Percentiles rank a stretch among this genome's conserved stretches.
phyloP scores from a whole-genome alignment of 2,113 vertebrate species.

The Megaptera novaeangliae region DNA sequence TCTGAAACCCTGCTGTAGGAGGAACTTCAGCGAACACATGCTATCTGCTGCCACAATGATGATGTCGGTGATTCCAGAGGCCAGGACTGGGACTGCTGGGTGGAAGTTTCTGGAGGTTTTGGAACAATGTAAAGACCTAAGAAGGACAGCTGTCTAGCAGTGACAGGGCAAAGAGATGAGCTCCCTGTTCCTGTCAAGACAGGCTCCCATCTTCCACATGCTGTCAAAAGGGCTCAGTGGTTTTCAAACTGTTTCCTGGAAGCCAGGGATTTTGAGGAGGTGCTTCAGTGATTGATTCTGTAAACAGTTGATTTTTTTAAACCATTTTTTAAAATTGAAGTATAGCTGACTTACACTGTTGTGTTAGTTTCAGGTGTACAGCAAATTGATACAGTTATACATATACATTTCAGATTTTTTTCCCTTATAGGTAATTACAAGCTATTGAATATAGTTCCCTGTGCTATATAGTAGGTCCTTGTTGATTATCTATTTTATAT shows the following conservation, averaged over 20 bases:
- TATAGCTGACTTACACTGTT: background rate
- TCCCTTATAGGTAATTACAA: background rate
- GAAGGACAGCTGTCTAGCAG: background rate
- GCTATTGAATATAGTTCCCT: background rate
- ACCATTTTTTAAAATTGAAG: background rate
- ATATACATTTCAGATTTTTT: background rate
- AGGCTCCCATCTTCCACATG: background rate
- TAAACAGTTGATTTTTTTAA: background rate
- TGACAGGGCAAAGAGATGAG: background rate
- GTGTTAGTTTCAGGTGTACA: background rate
- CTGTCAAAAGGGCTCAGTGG: background rate
- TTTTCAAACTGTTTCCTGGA: background rate
- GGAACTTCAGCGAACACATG: background rate
- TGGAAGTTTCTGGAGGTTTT: background rate
- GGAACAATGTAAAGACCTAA: background rate
- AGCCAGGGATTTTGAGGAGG: background rate
- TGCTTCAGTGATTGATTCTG: background rate
- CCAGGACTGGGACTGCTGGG: no score
- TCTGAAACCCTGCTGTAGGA: background rate
- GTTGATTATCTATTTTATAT: background rate
- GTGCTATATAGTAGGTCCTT: background rate
- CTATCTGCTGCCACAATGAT: background rate
- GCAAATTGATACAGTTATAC: background rate
- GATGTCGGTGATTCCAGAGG: background rate
- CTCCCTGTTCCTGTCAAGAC: background rate